Percentiles rank a stretch among this genome's conserved stretches.
These are phyloP conservation scores for Ctenosaura bakeri DNA, from an alignment of 2,797 vertebrate species.

Conservation along the genomic window DNA sequence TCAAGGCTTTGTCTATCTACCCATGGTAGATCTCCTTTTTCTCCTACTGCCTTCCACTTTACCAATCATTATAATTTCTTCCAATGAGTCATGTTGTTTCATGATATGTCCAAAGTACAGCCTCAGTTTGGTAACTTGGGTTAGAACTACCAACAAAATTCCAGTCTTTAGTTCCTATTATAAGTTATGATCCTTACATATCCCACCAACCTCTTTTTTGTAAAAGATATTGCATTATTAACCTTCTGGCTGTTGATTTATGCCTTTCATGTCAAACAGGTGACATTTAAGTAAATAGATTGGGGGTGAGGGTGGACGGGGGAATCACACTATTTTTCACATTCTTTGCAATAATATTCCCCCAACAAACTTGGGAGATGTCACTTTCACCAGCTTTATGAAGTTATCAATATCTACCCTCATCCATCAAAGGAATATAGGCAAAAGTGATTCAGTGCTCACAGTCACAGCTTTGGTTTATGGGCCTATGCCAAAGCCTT, in stretches of 20 bases:
- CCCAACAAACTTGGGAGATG: neutral
- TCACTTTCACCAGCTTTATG: neutral
- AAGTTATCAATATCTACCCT: conserved; percentile 50
- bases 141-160: too few relatives aligned
- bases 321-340: neutral
- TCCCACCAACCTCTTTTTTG: neutral
- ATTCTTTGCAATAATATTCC: neutral
- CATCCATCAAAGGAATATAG: conserved; percentile 44
- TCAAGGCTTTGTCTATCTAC: too few relatives aligned
- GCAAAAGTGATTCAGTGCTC: conserved; percentile 61
- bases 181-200: neutral
- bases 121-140: too few relatives aligned
- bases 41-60: too few relatives aligned
- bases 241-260: conserved; percentile 3
- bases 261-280: neutral
- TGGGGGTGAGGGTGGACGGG: too few relatives aligned
- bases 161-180: neutral
- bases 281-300: neutral
- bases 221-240: neutral
- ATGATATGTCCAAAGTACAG: too few relatives aligned
- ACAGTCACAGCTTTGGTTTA: conserved; percentile 51
- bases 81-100: too few relatives aligned
- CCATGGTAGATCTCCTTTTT: too few relatives aligned
- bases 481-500: conserved; percentile 70
- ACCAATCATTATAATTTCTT: too few relatives aligned